Base-by-base conservation (phyloP, 2,888 invertebrate genomes). In the Ormyrus nitidulus region DNA sequence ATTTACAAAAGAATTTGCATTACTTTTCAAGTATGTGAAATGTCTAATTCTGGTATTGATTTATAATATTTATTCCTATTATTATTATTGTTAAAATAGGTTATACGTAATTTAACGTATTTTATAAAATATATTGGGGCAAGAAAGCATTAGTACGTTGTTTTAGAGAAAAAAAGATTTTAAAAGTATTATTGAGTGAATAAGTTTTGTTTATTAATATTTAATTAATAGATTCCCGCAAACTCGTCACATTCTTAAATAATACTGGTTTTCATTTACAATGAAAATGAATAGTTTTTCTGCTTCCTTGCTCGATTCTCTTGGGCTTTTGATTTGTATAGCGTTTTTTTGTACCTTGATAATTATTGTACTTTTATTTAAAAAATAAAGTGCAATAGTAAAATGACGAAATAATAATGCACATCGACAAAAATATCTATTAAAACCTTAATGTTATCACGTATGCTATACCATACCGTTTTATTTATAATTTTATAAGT, bases 361-460 rank as follows among this genome's bases (percentile, higher is more conserved):
- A 84, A 86, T 34, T 34, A 34, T 84, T 87, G 85, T 87, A 87
- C 83, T 85, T 86, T 87, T 83, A 62, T 76, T 34, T 80, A 84
- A 85, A 80, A 81, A 86, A 86, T 86, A 88, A 87, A 88, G 87
- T 88, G 88, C 88, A 88, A 88, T 87, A 83, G 83, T 85, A 83
- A 82, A 79, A 49, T 49, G 69, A 68, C 53, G 64, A 73, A 73
- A 46, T 53, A 19, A 7, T 53, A 64, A 13, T 61, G 54, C 53
- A 62, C 72, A 53, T 7, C 13, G 10, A 69, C 46, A n/a, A 46
- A 48, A 61, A 44, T 44, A 58, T n/a, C n/a, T 62, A 34, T 19
- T n/a, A 4, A 34, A 34, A 34, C 34, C 10, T 59, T 44, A 69
- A 61, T 61, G 8, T 34, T 61, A 61, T 61, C 3, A 34, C 34